Base-by-base conservation (phyloP, 2,888 invertebrate genomes). In the Pyralis farinalis region DNA sequence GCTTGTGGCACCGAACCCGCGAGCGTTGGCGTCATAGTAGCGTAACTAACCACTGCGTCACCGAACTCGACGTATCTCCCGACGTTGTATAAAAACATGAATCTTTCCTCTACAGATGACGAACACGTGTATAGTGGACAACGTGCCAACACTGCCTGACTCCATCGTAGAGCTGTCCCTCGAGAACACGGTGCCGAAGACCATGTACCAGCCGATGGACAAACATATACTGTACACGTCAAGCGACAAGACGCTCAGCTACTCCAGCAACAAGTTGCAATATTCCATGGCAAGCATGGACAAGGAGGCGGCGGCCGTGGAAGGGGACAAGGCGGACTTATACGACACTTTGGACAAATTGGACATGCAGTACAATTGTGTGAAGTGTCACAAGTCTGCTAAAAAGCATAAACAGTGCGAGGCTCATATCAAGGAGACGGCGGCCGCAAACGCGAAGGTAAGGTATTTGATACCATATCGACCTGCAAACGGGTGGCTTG, bases 371-470 rank as follows among this genome's bases (percentile, higher is more conserved):
- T 85, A 73, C 33, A 74, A 63, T 38, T 88, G 89, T 49, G 56
- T 62, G 3, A 85, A 83, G 68, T 83, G 90, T 40, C 79, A 90
- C 51, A 92, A 91, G 64, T 83, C 90, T 3, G 93, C 93, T 57
- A 81, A 91, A 43, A 90, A 92, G 37, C 92, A 92, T 65, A 93
- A 91, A 60, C 91, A 91, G 1, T 91, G 90, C 48, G 93, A 93
- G 46, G 81, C 88, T 0, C 93, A 93, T 58, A 80, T 92, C 51
- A 89, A 91, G 47, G 91, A 92, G 31, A 87, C 81, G 93, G 93
- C 61, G 3, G 30, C 10, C 0, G 81, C 50, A 3, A 67, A 55
- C 30, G 44, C 67, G 1, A 80, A 79, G 74, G 83, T 82, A 45
- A 47, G 43, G 1, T 30, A 16, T n/a, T n/a, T n/a, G n/a, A n/a